Percentiles rank a stretch among this genome's conserved stretches.
phyloP scores from a whole-genome alignment of 1,140 invertebrate species.

The Bombus turneri region DNA sequence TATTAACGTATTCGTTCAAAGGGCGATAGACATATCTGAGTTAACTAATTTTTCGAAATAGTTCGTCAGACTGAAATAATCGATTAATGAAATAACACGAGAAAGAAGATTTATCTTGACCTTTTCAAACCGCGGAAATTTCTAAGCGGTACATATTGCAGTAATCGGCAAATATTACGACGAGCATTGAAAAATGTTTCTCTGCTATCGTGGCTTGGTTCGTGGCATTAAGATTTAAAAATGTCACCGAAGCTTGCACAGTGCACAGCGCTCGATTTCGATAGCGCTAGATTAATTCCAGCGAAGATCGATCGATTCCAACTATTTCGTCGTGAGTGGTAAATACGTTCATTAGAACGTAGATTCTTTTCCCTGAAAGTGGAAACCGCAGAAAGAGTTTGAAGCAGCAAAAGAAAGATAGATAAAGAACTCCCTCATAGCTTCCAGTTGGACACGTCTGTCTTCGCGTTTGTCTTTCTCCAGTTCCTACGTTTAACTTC shows the following conservation, averaged over 20 bases:
- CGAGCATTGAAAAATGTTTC: background rate
- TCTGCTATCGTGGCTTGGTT: background rate
- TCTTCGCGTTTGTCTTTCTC: constrained; percentile 10
- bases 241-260: background rate
- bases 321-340: background rate
- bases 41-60: too few relatives aligned
- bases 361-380: background rate
- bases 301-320: background rate
- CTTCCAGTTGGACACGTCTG: background rate
- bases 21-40: too few relatives aligned
- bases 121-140: background rate
- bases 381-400: background rate
- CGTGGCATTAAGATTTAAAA: background rate
- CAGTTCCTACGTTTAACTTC: background rate
- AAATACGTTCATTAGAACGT: background rate
- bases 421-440: background rate
- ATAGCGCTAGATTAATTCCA: background rate
- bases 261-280: background rate
- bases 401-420: background rate
- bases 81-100: too few relatives aligned
- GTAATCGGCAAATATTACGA: background rate
- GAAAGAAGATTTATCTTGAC: background rate
- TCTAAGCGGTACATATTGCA: background rate
- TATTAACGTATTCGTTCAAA: too few relatives aligned
- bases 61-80: too few relatives aligned